phyloP scores from a whole-genome alignment of 2,888 invertebrate genomes.

The Eupithecia subfuscata region DNA sequence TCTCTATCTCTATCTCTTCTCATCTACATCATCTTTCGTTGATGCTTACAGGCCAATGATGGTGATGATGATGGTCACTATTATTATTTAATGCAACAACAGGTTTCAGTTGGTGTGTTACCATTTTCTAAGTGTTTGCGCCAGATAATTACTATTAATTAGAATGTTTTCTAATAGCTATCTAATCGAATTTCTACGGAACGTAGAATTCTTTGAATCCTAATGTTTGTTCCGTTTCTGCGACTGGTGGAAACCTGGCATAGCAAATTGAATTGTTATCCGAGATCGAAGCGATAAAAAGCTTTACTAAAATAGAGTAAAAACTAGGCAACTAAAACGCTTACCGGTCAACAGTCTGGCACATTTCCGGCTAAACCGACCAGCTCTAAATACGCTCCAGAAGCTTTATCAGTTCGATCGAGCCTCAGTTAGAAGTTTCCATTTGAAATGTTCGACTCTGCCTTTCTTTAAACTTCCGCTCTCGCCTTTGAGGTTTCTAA shows the following conservation, averaged over 20 bases:
- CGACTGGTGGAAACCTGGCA: background rate
- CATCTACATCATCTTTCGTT: too few species aligned
- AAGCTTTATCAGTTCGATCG: slow-evolving; percentile 65
- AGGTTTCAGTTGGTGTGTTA: background rate
- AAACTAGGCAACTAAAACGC: slow-evolving; percentile 1
- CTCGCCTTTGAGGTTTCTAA: slow-evolving; percentile 74
- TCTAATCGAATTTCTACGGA: too few species aligned
- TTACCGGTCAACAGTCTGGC: slow-evolving; percentile 9
- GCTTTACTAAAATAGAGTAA: background rate
- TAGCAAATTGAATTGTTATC: slow-evolving; percentile 2
- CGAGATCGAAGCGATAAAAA: background rate
- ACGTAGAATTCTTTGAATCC: background rate
- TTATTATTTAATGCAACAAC: background rate
- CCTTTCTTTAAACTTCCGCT: slow-evolving; percentile 72
- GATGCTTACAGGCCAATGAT: too few species aligned
- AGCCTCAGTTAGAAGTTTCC: slow-evolving; percentile 66
- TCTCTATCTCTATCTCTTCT: too few species aligned
- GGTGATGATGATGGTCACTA: too few species aligned
- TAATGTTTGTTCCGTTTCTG: background rate
- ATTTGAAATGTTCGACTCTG: slow-evolving; percentile 66
- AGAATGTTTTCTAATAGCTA: too few species aligned
- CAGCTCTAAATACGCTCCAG: slow-evolving; percentile 55
- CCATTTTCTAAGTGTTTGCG: too few species aligned
- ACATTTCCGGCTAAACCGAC: slow-evolving; percentile 45
- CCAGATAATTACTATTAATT: too few species aligned